Evolutionary conservation across 2,888 invertebrate genomes (phyloP), one percentile per base, ranked within the genome.

Genomic region (Celastrina argiolus): DNA sequence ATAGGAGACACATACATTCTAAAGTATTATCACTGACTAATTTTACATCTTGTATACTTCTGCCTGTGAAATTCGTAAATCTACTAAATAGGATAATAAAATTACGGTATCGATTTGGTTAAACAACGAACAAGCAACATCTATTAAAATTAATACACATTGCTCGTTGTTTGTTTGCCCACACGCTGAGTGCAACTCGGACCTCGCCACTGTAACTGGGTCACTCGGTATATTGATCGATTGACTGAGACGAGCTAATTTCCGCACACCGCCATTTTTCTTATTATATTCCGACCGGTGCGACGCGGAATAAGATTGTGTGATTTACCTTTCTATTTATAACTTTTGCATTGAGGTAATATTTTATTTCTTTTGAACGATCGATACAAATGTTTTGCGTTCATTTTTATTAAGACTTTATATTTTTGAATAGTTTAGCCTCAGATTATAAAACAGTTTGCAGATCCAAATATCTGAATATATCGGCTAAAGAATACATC

Each of bases 161-260:
- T 41, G n/a, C 22, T 0, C 1, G 26, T 26, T 51, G 51, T 51
- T 51, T 51, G 51, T 51, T 31, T 31, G 31, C 1, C 36, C 22
- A 51, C 51, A 51, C 6, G 36, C 10, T 36, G 36, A 10, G 51
- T 26, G 26, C 1, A 51, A 16, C 22, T 22, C 45, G 18, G 45
- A 45, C 45, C 18, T 41, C 0, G 71, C 69, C 69, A 68, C 68
- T 69, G 64, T 65, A 85, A 81, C 72, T 83, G 70, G 82, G 82
- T 81, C 82, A 79, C 69, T 73, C 69, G 68, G 69, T 7, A 73
- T 81, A 80, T 81, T 77, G 84, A 84, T 82, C 78, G 78, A 73
- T 77, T 76, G 70, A 75, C 51, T 18, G 58, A 34, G 70, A 70
- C 72, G 74, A 61, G 61, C 61, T 36, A 61, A 61, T 39, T 39